A percentile compares a stretch with the other conserved stretches of the same genome.
phyloP scores from a whole-genome alignment of 2,797 vertebrate species.

The Merluccius polli region DNA sequence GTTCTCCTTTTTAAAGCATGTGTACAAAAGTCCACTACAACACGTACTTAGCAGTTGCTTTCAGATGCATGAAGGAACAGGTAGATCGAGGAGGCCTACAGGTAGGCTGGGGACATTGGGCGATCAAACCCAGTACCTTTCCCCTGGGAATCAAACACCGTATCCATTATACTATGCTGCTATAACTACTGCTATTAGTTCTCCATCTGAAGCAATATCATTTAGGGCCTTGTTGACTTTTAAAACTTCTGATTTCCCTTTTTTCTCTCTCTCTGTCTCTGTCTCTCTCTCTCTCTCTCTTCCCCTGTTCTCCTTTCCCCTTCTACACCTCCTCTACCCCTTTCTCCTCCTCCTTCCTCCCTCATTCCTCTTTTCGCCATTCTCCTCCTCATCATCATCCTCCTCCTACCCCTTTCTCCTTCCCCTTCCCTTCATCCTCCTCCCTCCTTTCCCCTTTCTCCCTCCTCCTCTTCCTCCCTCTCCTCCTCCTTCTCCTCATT shows the following conservation, averaged over 20 bases:
- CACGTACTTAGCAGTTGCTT: too few species aligned
- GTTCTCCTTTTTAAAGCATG: background rate
- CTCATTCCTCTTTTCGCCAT: background rate
- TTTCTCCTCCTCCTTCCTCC: background rate
- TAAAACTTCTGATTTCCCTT: too few species aligned
- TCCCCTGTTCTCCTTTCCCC: too few species aligned
- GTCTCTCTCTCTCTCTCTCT: background rate
- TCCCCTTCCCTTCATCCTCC: too few species aligned
- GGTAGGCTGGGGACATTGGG: background rate
- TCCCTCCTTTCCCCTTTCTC: background rate
- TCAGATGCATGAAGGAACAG: constrained; percentile 5
- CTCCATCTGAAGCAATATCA: too few species aligned
- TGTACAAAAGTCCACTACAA: too few species aligned
- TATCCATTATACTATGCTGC: background rate
- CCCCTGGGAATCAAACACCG: background rate
- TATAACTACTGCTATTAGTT: too few species aligned
- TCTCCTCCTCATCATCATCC: background rate
- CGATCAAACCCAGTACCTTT: too few species aligned
- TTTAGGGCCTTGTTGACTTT: too few species aligned
- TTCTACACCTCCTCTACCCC: background rate
- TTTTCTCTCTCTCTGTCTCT: background rate
- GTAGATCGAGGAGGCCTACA: constrained; percentile 16
- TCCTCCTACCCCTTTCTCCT: background rate
- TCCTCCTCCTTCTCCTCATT: background rate
- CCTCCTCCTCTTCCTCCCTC: too few species aligned